phyloP scores from a whole-genome alignment of 1,140 invertebrate genomes.

The Galendromus occidentalis region DNA sequence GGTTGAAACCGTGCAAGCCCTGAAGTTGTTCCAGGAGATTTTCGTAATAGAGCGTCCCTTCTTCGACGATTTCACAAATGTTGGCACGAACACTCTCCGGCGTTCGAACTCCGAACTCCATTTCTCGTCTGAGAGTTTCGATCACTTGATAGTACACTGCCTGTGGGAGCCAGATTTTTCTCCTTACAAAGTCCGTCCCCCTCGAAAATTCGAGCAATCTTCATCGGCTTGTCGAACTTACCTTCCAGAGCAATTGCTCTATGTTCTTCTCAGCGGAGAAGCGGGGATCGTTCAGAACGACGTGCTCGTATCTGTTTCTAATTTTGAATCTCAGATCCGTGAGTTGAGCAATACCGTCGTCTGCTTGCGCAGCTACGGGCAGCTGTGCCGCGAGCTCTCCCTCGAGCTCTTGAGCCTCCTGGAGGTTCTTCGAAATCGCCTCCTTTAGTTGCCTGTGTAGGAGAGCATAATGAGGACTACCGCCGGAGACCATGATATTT shows the following conservation, averaged over 20 bases:
- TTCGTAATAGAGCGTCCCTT: constrained; percentile 57
- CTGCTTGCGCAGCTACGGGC: neutral
- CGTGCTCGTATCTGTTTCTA: constrained; percentile 46
- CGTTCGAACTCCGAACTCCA: constrained; percentile 30
- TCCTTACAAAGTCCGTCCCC: neutral
- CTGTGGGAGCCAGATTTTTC: neutral
- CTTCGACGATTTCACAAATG: constrained; percentile 50
- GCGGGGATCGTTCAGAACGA: constrained; percentile 59
- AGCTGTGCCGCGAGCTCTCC: neutral
- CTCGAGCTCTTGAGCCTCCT: neutral
- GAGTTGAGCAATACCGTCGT: neutral
- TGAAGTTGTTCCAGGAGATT: constrained; percentile 49
- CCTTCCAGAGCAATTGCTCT: constrained; percentile 76
- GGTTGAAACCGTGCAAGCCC: constrained; percentile 47
- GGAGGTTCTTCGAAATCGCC: neutral
- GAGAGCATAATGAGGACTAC: neutral
- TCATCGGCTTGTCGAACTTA: neutral
- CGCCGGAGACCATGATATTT: too few species aligned
- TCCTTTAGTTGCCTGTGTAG: neutral
- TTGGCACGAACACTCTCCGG: constrained; percentile 42
- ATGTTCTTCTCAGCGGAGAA: constrained; percentile 70
- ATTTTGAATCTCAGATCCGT: constrained; percentile 30
- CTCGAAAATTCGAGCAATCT: neutral
- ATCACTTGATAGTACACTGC: constrained; percentile 72
- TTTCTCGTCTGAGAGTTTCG: constrained; percentile 49